Evolutionary conservation across 1,140 invertebrate genomes (phyloP).

Genomic region (Drosophila seguyi): DNA sequence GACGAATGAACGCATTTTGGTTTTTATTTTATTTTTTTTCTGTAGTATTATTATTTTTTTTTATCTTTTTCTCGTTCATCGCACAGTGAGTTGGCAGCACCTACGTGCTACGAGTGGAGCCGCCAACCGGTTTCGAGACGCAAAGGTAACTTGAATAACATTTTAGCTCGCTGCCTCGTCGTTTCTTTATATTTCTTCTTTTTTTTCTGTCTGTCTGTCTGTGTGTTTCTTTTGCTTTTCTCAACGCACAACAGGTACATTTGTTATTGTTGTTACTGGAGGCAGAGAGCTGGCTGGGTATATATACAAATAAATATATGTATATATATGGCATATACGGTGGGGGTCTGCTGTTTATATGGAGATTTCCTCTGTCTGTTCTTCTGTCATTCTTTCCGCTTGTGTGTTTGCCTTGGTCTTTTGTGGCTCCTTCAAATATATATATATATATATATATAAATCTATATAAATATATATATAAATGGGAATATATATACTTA

Average conservation of each 20-base stretch:
- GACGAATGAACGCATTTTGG: slow-evolving; percentile 21
- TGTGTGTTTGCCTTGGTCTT: slow-evolving; percentile 58
- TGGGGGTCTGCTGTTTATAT: slow-evolving; percentile 57
- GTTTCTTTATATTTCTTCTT: slow-evolving; percentile 21
- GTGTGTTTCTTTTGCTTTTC: slow-evolving; percentile 46
- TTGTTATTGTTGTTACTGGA: slow-evolving; percentile 41
- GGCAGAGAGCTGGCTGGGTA: slow-evolving; percentile 23
- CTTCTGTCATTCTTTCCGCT: slow-evolving; percentile 50
- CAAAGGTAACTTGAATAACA: slow-evolving; percentile 66
- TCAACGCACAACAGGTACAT: slow-evolving; percentile 62
- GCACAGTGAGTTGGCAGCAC: slow-evolving; percentile 57
- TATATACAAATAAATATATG: slow-evolving; percentile 8
- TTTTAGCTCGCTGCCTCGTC: slow-evolving; percentile 33
- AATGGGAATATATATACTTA: slow-evolving; percentile 21
- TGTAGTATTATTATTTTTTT: background rate
- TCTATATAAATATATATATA: slow-evolving; percentile 42
- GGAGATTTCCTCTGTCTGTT: slow-evolving; percentile 58
- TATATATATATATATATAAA: slow-evolving; percentile 25
- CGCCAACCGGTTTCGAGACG: slow-evolving; percentile 52
- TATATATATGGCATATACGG: slow-evolving; percentile 38
- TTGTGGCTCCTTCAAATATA: slow-evolving; percentile 53
- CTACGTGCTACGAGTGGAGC: slow-evolving; percentile 47
- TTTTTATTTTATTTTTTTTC: slow-evolving; percentile 10
- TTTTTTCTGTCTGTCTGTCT: slow-evolving; percentile 24
- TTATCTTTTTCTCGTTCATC: slow-evolving; percentile 28